phyloP scores from a whole-genome alignment of 2,797 vertebrate genomes.

The Cuculus canorus region DNA sequence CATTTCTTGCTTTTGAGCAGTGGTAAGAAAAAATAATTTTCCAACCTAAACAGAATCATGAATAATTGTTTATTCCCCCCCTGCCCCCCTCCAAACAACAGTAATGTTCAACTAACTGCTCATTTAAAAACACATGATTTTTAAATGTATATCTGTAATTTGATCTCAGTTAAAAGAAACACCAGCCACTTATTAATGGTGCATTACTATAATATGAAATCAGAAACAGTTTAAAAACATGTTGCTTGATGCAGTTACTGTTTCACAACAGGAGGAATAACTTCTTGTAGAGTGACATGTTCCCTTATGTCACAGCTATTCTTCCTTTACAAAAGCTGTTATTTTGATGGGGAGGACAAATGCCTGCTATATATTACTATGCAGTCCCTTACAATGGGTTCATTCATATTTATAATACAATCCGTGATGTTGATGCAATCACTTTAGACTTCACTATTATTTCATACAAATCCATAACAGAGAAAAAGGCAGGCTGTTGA shows the following conservation, averaged over 20 bases:
- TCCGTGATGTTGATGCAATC: constrained; percentile 75
- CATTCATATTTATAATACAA: constrained; percentile 82
- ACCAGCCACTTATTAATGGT: constrained; percentile 48
- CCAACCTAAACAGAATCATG: not conserved
- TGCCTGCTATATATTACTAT: constrained; percentile 36
- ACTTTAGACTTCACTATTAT: constrained; percentile 75
- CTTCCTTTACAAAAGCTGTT: constrained; percentile 54
- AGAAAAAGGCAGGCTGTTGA: constrained; percentile 80
- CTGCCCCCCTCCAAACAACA: accelerated
- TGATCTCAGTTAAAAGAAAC: constrained; percentile 60
- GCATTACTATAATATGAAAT: constrained; percentile 43
- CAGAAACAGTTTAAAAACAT: constrained; percentile 43
- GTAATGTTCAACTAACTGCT: constrained; percentile 9
- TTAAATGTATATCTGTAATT: not conserved
- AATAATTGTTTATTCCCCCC: not conserved
- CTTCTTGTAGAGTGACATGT: constrained; percentile 50
- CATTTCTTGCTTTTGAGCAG: constrained; percentile 30
- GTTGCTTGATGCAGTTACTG: constrained; percentile 25
- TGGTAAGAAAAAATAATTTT: constrained; percentile 21
- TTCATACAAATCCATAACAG: constrained; percentile 81
- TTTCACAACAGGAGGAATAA: constrained; percentile 50
- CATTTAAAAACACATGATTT: constrained; percentile 1
- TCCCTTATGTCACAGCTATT: constrained; percentile 56
- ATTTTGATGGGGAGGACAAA: constrained; percentile 45
- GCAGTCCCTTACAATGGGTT: constrained; percentile 62